Conservation (phyloP, 2,888 invertebrate genomes). For the Homarus gammarus region DNA sequence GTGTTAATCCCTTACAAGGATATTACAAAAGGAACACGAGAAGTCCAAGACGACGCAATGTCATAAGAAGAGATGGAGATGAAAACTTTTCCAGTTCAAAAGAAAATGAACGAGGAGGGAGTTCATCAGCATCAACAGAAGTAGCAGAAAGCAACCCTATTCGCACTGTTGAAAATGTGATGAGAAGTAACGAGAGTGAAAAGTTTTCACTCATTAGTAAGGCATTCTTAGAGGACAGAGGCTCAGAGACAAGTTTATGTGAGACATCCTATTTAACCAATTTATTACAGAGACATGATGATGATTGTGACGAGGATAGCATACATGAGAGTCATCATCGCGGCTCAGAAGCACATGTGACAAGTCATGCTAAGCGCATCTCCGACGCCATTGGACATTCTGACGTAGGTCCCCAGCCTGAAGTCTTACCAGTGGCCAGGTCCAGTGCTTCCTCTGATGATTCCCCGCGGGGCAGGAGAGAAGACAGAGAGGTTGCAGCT, state of each 20-base stretch:
- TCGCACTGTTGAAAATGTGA: too few species aligned
- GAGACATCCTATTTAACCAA: neutral
- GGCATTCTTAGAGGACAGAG: neutral
- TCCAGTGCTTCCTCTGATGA: slow-evolving; percentile 29
- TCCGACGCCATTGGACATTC: neutral
- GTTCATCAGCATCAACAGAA: too few species aligned
- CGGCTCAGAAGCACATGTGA: neutral
- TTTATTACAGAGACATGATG: neutral
- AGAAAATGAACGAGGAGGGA: too few species aligned
- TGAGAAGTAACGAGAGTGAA: neutral
- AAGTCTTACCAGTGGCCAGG: neutral
- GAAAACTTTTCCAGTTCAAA: too few species aligned
- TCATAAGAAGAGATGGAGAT: too few species aligned
- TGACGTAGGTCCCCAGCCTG: neutral
- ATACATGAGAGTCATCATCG: neutral
- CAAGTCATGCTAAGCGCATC: neutral
- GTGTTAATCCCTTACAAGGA: too few species aligned
- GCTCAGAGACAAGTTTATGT: neutral
- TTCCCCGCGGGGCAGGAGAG: slow-evolving; percentile 28
- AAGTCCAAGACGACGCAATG: too few species aligned
- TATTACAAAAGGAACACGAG: too few species aligned
- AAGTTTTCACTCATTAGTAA: neutral
- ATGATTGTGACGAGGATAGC: neutral
- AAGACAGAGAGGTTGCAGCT: slow-evolving; percentile 6
- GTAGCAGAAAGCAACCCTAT: too few species aligned